Base-by-base conservation (phyloP, 1,140 invertebrate genomes). In the Papilio helenus region DNA sequence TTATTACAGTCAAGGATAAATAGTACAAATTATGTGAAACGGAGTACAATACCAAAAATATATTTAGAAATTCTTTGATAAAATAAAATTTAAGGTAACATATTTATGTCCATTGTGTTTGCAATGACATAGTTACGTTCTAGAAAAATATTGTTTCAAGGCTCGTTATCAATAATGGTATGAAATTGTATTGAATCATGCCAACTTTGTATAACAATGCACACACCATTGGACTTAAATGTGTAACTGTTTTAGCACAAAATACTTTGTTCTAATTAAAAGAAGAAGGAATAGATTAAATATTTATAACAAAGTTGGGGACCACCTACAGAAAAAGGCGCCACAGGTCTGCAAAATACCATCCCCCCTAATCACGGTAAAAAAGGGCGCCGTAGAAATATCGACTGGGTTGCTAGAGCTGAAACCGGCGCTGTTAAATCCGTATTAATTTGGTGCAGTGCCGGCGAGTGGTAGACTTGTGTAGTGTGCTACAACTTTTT, bases 31-130 rank as follows among this genome's bases (percentile, higher is more conserved):
- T 77, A 77, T 77, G 76, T 65, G 76, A 77, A 65, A 34, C 39
- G 3, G 23, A 77, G 39, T 65, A 44, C 44, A 77, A 77, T 77
- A 77, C 58, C n/a, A 65, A 65, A 42, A 77, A 65, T 65, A 39
- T 4, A 76, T 77, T 61, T 77, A 20, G 58, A 77, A 77, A 34
- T 76, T 77, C 58, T 77, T 42, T 65, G 76, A 77, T 77, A 77
- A 74, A 74, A 74, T 74, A 74, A 77, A 76, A 77, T 77, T 77
- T 65, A 65, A 77, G 34, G 55, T 77, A 65, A 77, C 76, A 77
- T 77, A 65, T 65, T 77, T 77, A 34, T 23, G n/a, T 65, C 76
- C 76, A 77, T 77, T 77, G 76, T 77, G 76, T 77, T 77, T 65
- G 20, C 14, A 76, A 34, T 76, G 51, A 58, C 73, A 76, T 58